Conservation (phyloP, 2,888 invertebrate genomes). For the Escarpia spicata region DNA sequence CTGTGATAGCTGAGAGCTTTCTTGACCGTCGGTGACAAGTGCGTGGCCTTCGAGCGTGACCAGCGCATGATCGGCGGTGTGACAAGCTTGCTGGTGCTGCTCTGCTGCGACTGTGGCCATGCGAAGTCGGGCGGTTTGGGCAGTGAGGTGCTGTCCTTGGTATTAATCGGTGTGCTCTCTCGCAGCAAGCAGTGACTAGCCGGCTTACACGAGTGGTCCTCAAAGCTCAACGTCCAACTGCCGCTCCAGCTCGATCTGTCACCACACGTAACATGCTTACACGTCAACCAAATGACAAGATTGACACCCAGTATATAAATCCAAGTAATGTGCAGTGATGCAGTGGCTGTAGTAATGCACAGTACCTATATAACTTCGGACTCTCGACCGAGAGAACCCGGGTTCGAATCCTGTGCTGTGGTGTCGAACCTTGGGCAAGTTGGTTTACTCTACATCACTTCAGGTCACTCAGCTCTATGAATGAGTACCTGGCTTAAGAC, state of each 20-base stretch:
- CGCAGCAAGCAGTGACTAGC: not conserved
- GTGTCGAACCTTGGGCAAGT: no score
- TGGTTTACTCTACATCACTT: no score
- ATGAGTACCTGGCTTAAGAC: no score
- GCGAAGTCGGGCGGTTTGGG: not conserved
- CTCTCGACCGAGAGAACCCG: no score
- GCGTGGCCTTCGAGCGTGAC: not conserved
- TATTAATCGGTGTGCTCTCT: not conserved
- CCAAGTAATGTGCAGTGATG: no score
- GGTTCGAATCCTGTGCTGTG: no score
- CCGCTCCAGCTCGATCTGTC: conserved; percentile 6
- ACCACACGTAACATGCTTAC: not conserved
- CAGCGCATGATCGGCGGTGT: not conserved
- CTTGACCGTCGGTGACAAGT: not conserved
- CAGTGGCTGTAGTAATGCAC: no score
- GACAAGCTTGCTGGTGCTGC: not conserved
- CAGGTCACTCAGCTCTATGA: no score
- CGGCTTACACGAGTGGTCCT: not conserved
- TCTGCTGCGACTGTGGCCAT: not conserved
- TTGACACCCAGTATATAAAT: no score
- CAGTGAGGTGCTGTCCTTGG: not conserved
- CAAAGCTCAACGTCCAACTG: not conserved
- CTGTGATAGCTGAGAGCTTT: not conserved
- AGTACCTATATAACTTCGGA: no score
- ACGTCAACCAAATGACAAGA: not conserved